Conservation (phyloP, 2,113 vertebrate genomes). For the Numenius arquata region DNA sequence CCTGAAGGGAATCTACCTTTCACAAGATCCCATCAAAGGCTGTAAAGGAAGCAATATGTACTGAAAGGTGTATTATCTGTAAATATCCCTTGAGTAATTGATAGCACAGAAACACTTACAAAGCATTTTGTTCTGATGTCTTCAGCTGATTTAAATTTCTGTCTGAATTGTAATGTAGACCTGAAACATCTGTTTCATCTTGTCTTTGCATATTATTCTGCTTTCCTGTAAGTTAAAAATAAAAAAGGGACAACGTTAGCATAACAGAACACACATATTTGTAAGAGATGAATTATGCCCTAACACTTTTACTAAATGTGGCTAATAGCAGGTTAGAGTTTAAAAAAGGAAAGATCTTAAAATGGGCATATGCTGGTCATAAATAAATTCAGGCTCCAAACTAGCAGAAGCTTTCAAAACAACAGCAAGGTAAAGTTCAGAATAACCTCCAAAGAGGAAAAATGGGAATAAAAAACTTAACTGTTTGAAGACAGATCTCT, state of each 20-base stretch:
- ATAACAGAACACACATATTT: neutral
- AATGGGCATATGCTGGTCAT: neutral
- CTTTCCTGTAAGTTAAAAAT: conserved; percentile 31
- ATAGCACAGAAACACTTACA: neutral
- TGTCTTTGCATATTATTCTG: neutral
- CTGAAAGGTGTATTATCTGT: neutral
- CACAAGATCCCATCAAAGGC: conserved; percentile 1
- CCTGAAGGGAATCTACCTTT: neutral
- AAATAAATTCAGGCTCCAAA: conserved; percentile 10
- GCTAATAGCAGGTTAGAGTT: conserved; percentile 40
- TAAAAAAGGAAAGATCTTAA: conserved; percentile 35
- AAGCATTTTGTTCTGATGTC: neutral
- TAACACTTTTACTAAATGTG: neutral
- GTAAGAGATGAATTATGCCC: conserved; percentile 9
- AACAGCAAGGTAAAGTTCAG: conserved; percentile 3
- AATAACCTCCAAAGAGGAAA: neutral
- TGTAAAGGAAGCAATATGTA: neutral
- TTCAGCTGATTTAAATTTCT: conserved; percentile 34
- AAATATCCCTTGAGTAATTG: neutral
- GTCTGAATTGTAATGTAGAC: neutral
- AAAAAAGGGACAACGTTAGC: neutral
- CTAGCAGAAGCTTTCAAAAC: conserved; percentile 14
- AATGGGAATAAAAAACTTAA: neutral
- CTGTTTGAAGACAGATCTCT: neutral
- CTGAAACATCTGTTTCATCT: conserved; percentile 19